Conservation (phyloP, 2,113 vertebrate genomes). For the Pteropus alecto region DNA sequence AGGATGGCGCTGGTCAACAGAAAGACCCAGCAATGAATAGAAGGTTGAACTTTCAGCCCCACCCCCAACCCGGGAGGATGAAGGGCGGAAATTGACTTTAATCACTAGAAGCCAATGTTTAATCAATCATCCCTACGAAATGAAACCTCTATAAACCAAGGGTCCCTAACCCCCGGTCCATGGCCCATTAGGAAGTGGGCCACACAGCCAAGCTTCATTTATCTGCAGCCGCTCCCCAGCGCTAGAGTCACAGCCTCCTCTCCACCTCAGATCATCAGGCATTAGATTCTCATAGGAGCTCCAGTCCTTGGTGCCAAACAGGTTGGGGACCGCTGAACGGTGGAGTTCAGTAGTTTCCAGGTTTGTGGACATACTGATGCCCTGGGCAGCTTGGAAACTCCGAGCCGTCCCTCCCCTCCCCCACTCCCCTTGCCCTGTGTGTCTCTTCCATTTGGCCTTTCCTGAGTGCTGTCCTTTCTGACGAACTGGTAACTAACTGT, state of each 20-base stretch:
- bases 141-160: not conserved
- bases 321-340: not conserved
- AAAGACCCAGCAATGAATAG: not conserved
- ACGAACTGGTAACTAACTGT: not conserved
- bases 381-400: not conserved
- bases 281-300: too few relatives aligned
- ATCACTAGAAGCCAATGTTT: not conserved
- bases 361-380: too few relatives aligned
- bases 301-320: too few relatives aligned
- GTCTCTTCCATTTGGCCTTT: not conserved
- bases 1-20: not conserved
- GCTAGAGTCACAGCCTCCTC: too few relatives aligned
- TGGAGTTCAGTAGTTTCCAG: not conserved
- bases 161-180: too few relatives aligned
- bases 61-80: too few relatives aligned
- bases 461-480: not conserved
- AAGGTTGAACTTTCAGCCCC: not conserved
- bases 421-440: too few relatives aligned
- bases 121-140: not conserved
- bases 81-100: not conserved
- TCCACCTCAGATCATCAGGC: too few relatives aligned
- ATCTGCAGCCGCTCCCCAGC: too few relatives aligned
- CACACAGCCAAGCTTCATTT: too few relatives aligned
- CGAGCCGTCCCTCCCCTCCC: not conserved
- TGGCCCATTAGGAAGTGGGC: too few relatives aligned